Evolutionary conservation across 1,140 invertebrate genomes (phyloP), one percentile per base, ranked within the genome.

Genomic region (Cyclargus thomasi): DNA sequence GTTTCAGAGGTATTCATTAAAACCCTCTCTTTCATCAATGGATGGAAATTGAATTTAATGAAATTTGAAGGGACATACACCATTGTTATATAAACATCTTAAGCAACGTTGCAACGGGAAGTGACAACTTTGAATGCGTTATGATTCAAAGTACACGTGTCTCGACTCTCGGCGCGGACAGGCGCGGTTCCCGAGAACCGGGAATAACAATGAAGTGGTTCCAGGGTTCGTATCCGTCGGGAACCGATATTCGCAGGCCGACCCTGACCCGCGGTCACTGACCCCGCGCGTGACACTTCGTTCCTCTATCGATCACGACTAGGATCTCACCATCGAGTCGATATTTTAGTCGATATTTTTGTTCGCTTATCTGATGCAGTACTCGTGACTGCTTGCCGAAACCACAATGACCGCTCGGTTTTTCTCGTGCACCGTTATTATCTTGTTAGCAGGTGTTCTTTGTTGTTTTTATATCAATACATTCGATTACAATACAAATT

Each of bases 301-400:
- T 85, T 86, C 81, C 79, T 82, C 83, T 83, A 88, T 88, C 85
- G 86, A 90, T 90, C 88, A 88, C 86, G 88, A 90, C 86, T 76
- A 70, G 73, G 76, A 88, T 86, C 84, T 83, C 73, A 72, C 74
- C 75, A 82, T 83, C 81, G 80, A 78, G 80, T 85, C 78, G 79
- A 79, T 81, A 81, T 74, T 81, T 81, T 76, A 75, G 72, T 86
- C 83, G 81, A 85, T 88, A 85, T 86, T 90, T 88, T 88, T 82
- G 77, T 83, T 29, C 29, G 72, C 39, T 86, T 87, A 86, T 87
- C 85, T 82, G 84, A 88, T 86, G 74, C 74, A 72, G 79, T 74
- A 71, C 74, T 74, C 85, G 81, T 84, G 78, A 82, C 79, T 81
- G 21, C 74, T 81, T 80, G 81, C 83, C 82, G 78, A 86, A 81